Conservation (phyloP, 2,888 invertebrate genomes). For the Polydrusus tereticollis region DNA sequence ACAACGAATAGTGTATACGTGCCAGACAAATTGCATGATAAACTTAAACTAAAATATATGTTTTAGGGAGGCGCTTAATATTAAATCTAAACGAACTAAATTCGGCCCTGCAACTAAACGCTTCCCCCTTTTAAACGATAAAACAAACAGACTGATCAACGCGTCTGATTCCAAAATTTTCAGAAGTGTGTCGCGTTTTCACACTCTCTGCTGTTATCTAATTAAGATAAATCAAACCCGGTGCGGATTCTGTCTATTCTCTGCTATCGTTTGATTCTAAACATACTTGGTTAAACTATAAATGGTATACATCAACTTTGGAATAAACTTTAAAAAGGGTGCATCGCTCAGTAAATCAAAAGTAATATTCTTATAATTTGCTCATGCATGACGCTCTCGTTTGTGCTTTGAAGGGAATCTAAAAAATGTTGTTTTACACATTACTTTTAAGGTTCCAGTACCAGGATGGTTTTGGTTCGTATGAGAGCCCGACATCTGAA, state of each 20-base stretch:
- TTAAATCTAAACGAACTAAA: neutral
- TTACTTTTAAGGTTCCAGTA: no score
- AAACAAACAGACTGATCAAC: conserved; percentile 1
- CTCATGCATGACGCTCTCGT: no score
- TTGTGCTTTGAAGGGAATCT: no score
- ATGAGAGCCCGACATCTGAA: no score
- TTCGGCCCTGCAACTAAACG: neutral
- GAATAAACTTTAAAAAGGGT: neutral
- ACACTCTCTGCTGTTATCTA: neutral
- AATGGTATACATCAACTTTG: neutral
- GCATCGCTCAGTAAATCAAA: no score
- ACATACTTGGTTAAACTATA: neutral
- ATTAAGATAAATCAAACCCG: neutral
- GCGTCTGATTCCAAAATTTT: neutral
- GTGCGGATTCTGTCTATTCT: neutral
- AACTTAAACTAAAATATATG: no score
- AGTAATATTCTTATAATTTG: no score
- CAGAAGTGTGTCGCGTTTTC: neutral
- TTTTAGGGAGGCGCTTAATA: no score
- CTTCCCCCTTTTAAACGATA: neutral
- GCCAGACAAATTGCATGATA: no score
- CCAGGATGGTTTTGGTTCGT: no score
- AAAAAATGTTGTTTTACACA: no score
- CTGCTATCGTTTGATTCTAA: neutral
- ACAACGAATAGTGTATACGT: no score